A percentile compares a stretch with the other conserved stretches of the same genome.
Evolutionary conservation across 2,113 vertebrate genomes (phyloP).

Genomic region (Pampusana beccarii): DNA sequence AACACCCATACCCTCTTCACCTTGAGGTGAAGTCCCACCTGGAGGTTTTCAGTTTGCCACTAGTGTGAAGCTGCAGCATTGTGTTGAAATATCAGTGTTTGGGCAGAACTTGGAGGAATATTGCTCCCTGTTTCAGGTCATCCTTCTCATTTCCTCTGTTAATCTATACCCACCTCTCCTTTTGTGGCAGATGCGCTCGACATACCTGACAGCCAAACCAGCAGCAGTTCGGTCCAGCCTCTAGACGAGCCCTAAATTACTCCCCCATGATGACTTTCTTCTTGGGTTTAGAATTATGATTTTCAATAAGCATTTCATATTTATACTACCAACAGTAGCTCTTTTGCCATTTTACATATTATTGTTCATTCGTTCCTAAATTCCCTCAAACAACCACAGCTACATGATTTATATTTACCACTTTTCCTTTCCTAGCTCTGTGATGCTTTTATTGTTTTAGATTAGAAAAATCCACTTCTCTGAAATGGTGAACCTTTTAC

Average conservation of each 20-base stretch:
- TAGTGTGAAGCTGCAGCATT: neutral
- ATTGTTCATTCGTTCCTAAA: neutral
- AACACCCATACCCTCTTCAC: neutral
- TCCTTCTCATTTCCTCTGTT: neutral
- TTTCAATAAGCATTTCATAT: neutral
- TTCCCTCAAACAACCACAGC: neutral
- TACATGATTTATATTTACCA: neutral
- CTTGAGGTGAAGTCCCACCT: neutral
- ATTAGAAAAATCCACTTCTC: neutral
- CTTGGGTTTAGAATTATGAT: neutral
- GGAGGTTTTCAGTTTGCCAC: neutral
- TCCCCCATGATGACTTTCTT: neutral
- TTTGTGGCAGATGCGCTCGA: no score
- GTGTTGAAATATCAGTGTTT: rapidly evolving
- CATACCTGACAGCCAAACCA: no score
- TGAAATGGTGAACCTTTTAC: neutral
- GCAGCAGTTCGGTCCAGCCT: no score
- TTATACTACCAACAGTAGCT: neutral
- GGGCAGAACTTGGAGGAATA: neutral
- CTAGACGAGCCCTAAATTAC: no score
- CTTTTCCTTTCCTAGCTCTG: neutral
- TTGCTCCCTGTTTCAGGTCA: neutral
- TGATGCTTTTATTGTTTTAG: neutral
- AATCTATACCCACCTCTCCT: neutral
- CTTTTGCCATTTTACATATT: neutral